Percentiles rank a stretch among this genome's conserved stretches.
Conservation (phyloP, 2,113 vertebrate species). For the Saguinus midas region DNA sequence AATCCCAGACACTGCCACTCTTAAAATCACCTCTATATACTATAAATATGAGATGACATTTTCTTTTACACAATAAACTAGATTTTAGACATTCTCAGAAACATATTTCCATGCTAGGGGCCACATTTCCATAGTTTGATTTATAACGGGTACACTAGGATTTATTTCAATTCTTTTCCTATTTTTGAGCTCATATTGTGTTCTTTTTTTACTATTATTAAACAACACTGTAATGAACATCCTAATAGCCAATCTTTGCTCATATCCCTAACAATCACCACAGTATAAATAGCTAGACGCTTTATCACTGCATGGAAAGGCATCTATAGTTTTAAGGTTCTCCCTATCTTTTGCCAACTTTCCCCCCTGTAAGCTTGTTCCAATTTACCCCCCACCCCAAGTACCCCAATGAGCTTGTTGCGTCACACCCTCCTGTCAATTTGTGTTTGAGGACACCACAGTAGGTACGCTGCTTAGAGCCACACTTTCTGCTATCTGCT, state of each 20-base stretch:
- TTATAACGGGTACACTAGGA: background rate
- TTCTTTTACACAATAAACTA: background rate
- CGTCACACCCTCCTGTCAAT: background rate
- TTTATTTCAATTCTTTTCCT: background rate
- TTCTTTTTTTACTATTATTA: background rate
- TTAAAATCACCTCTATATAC: background rate
- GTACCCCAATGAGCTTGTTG: background rate
- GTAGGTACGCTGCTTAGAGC: background rate
- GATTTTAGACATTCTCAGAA: background rate
- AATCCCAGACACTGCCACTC: background rate
- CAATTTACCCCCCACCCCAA: too few relatives aligned
- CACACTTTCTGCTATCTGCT: background rate
- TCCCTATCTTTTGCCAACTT: background rate
- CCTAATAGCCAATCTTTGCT: background rate
- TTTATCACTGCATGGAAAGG: background rate
- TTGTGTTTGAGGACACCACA: background rate
- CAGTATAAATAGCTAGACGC: background rate
- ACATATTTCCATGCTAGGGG: too few relatives aligned
- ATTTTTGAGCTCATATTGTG: background rate
- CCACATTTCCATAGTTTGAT: background rate
- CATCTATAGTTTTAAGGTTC: background rate
- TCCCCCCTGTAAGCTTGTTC: background rate
- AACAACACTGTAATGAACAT: background rate
- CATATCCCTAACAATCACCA: too few relatives aligned
- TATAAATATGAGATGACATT: rapidly evolving